Base-by-base conservation (phyloP, 1,140 invertebrate species). In the Popillia japonica region DNA sequence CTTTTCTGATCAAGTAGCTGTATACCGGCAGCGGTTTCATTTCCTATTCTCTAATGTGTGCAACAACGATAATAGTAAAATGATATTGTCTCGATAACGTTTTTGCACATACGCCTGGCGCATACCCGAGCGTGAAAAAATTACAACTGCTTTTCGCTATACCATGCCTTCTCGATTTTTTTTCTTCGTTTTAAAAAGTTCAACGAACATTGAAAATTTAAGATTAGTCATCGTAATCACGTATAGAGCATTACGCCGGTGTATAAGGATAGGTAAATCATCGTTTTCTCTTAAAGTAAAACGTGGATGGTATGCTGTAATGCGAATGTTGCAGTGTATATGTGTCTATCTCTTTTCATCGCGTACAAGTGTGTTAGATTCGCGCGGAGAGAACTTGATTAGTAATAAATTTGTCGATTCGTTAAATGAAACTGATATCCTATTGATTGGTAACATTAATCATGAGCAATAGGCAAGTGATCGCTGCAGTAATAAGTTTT, bases 381-480 rank as follows among this genome's bases (percentile, higher is more conserved):
- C 42, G 48, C 48, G 61, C 61, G 22, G 61, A 68, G 61, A 68
- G 17, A 68, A 68, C 61, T 68, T 27, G 61, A 68, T 68, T 68
- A 34, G 61, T 68, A 23, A 68, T 68, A 55, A 68, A 68, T 68
- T 68, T 68, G 22, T 68, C 10, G 61, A 22, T 68, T 68, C 11
- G 61, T 68, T 68, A 68, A 68, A 27, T 68, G 61, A 68, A 68
- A 34, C 17, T 68, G 61, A 68, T 68, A 68, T 22, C 10, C 20
- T 27, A 68, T 68, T 34, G 61, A 68, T 34, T 34, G 17, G 61
- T 9, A 68, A 68, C 61, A 68, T 68, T 68, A 68, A 68, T 68
- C 61, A 27, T 68, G 17, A 23, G 61, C 20, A 68, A 68, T 68
- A 68, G 61, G 17, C 27, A 7, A 10, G 22, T 22, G 3, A 68